These are phyloP conservation scores for Sarcophaga caerulescens DNA, from an alignment of 2,888 invertebrate species.

Conservation along the genomic window DNA sequence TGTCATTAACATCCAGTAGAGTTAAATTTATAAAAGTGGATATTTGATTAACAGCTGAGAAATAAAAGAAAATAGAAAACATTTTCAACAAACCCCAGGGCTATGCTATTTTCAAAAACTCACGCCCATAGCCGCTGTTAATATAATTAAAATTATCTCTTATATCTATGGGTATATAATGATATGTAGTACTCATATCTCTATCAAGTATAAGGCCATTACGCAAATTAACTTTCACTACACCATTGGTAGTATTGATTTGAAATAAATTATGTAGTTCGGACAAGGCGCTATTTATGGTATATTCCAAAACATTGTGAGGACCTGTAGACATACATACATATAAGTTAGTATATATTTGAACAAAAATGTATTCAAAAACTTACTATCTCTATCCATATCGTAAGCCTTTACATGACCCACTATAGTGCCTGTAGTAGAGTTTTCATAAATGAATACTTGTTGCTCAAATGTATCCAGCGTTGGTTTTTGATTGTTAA, in stretches of 20 bases:
- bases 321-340: slow-evolving; percentile 72
- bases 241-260: slow-evolving; percentile 82
- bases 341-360: no score
- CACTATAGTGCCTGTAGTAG: slow-evolving; percentile 75
- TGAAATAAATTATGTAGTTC: slow-evolving; percentile 82
- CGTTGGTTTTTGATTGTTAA: slow-evolving; percentile 83
- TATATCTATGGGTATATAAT: slow-evolving; percentile 82
- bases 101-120: slow-evolving; percentile 4
- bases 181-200: slow-evolving; percentile 82
- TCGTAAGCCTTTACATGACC: slow-evolving; percentile 82
- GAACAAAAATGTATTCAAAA: not conserved
- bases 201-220: slow-evolving; percentile 82
- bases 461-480: slow-evolving; percentile 76
- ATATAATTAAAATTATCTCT: slow-evolving; percentile 81
- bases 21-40: slow-evolving; percentile 79
- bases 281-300: slow-evolving; percentile 82
- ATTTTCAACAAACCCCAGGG: not conserved
- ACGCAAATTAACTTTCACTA: slow-evolving; percentile 81
- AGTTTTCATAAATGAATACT: slow-evolving; percentile 82
- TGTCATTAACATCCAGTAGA: slow-evolving; percentile 85
- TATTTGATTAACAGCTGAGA: slow-evolving; percentile 71
- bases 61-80: slow-evolving; percentile 29
- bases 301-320: slow-evolving; percentile 83
- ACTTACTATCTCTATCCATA: slow-evolving; percentile 84
- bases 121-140: slow-evolving; percentile 66